A percentile compares a stretch with the other conserved stretches of the same genome.
Conservation (phyloP, 2,797 vertebrate genomes). For the Falco naumanni region DNA sequence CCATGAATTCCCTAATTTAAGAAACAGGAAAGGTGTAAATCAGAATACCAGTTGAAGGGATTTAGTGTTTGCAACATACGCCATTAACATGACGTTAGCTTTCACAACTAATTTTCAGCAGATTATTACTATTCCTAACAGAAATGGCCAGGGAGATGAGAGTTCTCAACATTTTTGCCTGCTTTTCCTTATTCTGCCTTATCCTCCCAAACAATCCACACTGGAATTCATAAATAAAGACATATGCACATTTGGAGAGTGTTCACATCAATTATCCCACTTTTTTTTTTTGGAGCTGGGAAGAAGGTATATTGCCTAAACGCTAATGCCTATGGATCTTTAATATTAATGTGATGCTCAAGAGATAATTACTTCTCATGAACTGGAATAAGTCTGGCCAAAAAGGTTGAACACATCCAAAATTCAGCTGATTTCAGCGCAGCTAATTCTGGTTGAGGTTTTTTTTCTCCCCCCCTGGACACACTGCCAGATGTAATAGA, state of each 20-base stretch:
- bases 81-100: slow-evolving; percentile 35
- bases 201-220: slow-evolving; percentile 49
- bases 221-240: slow-evolving; percentile 67
- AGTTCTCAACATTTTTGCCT: slow-evolving; percentile 30
- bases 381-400: slow-evolving; percentile 59
- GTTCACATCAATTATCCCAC: slow-evolving; percentile 64
- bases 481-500: slow-evolving; percentile 66
- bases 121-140: slow-evolving; percentile 30
- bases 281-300: slow-evolving; percentile 25
- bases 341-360: slow-evolving; percentile 67
- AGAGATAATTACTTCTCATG: slow-evolving; percentile 69
- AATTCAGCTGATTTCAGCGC: slow-evolving; percentile 57
- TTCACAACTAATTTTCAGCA: slow-evolving; percentile 34
- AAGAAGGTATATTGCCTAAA: slow-evolving; percentile 63
- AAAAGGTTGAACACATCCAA: slow-evolving; percentile 56
- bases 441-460: slow-evolving; percentile 45
- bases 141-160: slow-evolving; percentile 23
- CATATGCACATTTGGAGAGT: slow-evolving; percentile 59
- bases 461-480: neutral
- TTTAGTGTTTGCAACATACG: neutral
- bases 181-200: slow-evolving; percentile 14
- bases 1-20: neutral
- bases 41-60: slow-evolving; percentile 3
- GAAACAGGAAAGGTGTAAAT: neutral
- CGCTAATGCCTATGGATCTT: slow-evolving; percentile 55